Evolutionary conservation across 1,140 invertebrate genomes (phyloP).

Genomic region (Doryteuthis pealeii): DNA sequence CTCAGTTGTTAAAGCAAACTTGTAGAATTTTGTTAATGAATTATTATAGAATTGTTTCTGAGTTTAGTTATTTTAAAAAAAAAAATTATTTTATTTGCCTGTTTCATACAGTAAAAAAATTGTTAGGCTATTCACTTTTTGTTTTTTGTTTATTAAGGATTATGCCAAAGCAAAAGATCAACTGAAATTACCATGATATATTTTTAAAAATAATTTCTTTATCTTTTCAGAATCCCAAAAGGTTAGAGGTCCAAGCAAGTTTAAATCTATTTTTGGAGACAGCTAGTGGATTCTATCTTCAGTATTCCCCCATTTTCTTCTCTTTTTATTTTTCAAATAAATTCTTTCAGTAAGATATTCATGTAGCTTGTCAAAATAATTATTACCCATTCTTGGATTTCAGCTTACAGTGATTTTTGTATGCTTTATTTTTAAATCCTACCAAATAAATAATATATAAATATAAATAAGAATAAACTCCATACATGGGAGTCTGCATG

Average conservation of each 20-base stretch:
- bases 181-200: neutral
- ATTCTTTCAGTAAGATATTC: constrained; percentile 66
- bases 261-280: constrained; percentile 78
- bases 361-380: constrained; percentile 1
- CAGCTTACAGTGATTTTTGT: too few species aligned
- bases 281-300: constrained; percentile 81
- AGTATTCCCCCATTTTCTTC: constrained; percentile 37
- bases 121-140: too few species aligned
- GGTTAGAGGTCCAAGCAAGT: constrained; percentile 73
- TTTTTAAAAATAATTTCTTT: constrained; percentile 17
- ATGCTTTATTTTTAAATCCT: too few species aligned
- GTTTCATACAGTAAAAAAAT: neutral
- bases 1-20: too few species aligned
- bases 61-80: neutral
- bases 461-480: too few species aligned
- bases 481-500: too few species aligned
- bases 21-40: too few species aligned
- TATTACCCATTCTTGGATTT: too few species aligned
- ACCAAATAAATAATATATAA: too few species aligned
- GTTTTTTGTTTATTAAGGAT: too few species aligned
- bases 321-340: constrained; percentile 59
- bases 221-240: constrained; percentile 68
- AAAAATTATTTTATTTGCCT: neutral
- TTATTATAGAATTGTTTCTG: too few species aligned
- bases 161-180: neutral